A percentile compares a stretch with the other conserved stretches of the same genome.
Conservation (phyloP, 92 coral and sea anemone genomes). For the Galaxea fascicularis region DNA sequence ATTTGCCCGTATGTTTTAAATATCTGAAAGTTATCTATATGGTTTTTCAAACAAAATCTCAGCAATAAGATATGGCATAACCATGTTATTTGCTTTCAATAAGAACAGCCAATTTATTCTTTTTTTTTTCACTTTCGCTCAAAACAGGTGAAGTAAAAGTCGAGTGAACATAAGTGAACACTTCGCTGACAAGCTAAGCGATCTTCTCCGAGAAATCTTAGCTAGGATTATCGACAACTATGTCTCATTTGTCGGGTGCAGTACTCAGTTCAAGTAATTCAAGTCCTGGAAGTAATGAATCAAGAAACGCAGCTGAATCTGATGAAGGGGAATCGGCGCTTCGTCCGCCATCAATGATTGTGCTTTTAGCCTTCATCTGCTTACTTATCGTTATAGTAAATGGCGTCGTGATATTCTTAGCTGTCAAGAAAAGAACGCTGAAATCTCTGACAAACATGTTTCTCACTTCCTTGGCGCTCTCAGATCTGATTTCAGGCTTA, state of each 20-base stretch:
- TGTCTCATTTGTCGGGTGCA: background rate
- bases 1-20: background rate
- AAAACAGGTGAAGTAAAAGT: background rate
- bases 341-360: background rate
- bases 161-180: background rate
- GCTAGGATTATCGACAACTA: background rate
- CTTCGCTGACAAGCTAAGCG: background rate
- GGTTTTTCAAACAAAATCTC: background rate
- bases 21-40: background rate
- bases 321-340: background rate
- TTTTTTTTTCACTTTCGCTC: background rate
- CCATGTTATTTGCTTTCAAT: background rate
- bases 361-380: conserved; percentile 8
- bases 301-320: background rate
- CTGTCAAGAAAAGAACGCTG: conserved; percentile 51
- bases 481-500: conserved; percentile 80
- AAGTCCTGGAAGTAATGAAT: background rate
- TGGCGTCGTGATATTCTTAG: conserved; percentile 17
- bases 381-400: conserved; percentile 11
- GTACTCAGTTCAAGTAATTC: background rate
- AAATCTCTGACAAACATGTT: conserved; percentile 70
- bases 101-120: background rate
- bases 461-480: conserved; percentile 79
- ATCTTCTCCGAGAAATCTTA: background rate
- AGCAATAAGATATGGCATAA: background rate